Evolutionary conservation across 2,888 invertebrate species (phyloP).

Genomic region (Pachydiplax longipennis): DNA sequence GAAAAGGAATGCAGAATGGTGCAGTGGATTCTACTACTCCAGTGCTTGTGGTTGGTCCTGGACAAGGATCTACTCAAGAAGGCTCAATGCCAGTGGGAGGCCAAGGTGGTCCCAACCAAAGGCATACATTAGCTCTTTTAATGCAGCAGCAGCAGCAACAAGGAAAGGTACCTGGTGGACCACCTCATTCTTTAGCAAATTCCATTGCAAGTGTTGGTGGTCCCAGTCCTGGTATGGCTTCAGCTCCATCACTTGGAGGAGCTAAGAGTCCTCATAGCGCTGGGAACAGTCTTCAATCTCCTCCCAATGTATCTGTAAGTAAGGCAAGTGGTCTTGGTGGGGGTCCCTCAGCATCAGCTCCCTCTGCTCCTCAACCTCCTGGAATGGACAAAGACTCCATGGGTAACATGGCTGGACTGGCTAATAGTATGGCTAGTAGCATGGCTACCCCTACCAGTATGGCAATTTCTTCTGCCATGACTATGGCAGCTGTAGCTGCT

Average conservation of each 20-base stretch:
- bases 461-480: constrained; percentile 55
- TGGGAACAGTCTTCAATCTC: constrained; percentile 75
- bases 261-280: constrained; percentile 44
- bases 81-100: constrained; percentile 49
- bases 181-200: constrained; percentile 44
- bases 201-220: constrained; percentile 34
- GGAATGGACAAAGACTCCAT: constrained; percentile 52
- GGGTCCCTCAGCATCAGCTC: constrained; percentile 52
- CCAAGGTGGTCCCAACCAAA: constrained; percentile 63
- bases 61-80: constrained; percentile 18
- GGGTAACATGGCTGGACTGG: constrained; percentile 50
- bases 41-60: constrained; percentile 46
- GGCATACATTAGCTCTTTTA: constrained; percentile 72
- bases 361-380: constrained; percentile 47
- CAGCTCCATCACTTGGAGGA: constrained; percentile 49
- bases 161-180: constrained; percentile 47
- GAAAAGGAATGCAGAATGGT: constrained; percentile 68
- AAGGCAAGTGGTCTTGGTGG: constrained; percentile 51
- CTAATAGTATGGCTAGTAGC: constrained; percentile 60
- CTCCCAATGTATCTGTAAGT: constrained; percentile 81
- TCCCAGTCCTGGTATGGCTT: constrained; percentile 48
- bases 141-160: constrained; percentile 68
- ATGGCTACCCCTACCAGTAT: constrained; percentile 58
- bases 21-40: constrained; percentile 51
- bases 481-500: constrained; percentile 66